These are phyloP conservation scores for Parotocinclus haroldoi DNA, from an alignment of 2,797 vertebrate genomes.

Conservation along the genomic window DNA sequence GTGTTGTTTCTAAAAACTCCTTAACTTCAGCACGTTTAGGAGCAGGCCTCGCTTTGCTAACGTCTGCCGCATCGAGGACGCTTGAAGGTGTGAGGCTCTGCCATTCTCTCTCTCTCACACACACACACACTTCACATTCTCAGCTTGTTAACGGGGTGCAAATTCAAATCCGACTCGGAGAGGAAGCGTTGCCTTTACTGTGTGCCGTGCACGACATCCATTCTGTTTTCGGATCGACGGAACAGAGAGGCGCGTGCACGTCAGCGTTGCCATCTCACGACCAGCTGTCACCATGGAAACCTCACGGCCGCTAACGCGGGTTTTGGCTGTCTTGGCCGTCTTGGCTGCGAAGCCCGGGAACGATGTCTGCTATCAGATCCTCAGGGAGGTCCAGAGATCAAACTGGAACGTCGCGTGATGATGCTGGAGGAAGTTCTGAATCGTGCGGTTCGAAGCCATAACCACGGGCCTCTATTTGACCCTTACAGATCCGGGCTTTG, in stretches of 20 bases:
- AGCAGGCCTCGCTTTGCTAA: slow-evolving; percentile 21
- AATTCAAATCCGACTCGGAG: slow-evolving; percentile 54
- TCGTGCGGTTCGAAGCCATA: too few species aligned
- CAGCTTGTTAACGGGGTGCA: slow-evolving; percentile 54
- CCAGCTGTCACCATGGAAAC: slow-evolving; percentile 49
- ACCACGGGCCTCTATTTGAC: too few species aligned
- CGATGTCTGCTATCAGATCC: slow-evolving; percentile 16
- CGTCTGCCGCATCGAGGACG: slow-evolving; percentile 8
- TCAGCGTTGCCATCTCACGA: slow-evolving; percentile 43
- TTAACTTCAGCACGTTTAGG: too few species aligned
- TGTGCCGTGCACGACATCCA: slow-evolving; percentile 1
- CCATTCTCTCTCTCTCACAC: too few species aligned
- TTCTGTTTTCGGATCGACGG: slow-evolving; percentile 12
- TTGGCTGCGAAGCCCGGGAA: slow-evolving; percentile 15
- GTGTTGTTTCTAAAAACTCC: too few species aligned
- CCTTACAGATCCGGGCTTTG: too few species aligned
- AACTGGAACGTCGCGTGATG: too few species aligned
- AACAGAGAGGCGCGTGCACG: slow-evolving; percentile 15
- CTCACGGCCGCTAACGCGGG: slow-evolving; percentile 7
- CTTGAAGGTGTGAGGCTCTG: slow-evolving; percentile 19
- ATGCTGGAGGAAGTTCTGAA: too few species aligned
- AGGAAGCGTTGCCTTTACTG: slow-evolving; percentile 23
- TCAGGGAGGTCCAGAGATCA: background rate
- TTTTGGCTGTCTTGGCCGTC: slow-evolving; percentile 8
- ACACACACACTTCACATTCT: slow-evolving; percentile 40